These are phyloP conservation scores for Euphysa ruthae DNA, from an alignment of 30 jellyfish, hydroid and myxozoan species.

Conservation along the genomic window DNA sequence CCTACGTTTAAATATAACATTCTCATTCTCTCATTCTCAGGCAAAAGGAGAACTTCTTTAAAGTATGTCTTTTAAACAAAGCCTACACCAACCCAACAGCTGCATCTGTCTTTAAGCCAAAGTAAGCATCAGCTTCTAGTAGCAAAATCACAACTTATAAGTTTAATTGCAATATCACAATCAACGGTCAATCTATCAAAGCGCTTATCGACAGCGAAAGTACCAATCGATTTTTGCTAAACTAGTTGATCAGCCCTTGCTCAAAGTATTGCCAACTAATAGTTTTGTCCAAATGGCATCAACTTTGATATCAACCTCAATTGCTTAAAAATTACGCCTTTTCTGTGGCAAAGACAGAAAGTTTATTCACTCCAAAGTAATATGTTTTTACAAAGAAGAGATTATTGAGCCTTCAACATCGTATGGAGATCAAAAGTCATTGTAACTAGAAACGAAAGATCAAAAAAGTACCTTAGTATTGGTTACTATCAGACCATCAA, in stretches of 20 bases:
- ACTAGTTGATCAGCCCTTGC: not conserved
- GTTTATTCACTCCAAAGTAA: not conserved
- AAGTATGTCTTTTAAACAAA: not conserved
- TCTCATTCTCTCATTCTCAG: no score
- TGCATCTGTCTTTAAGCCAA: not conserved
- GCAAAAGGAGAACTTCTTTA: not conserved
- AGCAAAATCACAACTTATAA: not conserved
- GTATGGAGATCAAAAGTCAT: no score
- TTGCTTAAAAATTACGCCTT: not conserved
- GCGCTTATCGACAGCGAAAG: slow-evolving; percentile 4
- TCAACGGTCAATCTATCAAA: not conserved
- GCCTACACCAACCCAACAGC: not conserved
- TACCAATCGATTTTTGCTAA: not conserved
- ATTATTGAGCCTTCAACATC: not conserved
- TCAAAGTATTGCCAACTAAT: not conserved
- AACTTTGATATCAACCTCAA: not conserved
- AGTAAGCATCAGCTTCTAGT: not conserved
- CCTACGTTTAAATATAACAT: no score
- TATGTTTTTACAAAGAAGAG: not conserved
- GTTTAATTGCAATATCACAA: not conserved
- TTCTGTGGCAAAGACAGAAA: no score
- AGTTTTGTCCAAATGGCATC: not conserved
- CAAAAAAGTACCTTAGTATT: no score
- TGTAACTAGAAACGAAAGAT: no score
- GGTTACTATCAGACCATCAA: not conserved